Conservation (phyloP, 2,888 invertebrate species). For the Torymus auratus region DNA sequence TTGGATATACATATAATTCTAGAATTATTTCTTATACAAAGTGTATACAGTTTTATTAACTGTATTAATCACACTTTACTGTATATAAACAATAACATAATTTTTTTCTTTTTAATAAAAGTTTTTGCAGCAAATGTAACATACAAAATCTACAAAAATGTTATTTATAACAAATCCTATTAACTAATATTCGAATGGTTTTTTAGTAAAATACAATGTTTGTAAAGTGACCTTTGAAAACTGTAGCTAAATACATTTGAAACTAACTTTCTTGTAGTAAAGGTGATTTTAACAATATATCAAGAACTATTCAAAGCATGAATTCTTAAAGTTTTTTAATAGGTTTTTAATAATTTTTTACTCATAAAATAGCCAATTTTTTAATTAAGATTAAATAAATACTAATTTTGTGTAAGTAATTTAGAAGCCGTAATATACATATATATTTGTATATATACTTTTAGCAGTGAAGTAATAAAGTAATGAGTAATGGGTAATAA, state of each 20-base stretch:
- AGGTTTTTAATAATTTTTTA: no score
- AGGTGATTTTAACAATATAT: no score
- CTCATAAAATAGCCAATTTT: no score
- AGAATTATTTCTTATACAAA: conserved; percentile 13
- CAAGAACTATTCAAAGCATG: no score
- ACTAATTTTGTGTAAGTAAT: neutral
- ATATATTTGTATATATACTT: neutral
- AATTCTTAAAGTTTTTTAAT: neutral
- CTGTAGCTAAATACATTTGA: no score
- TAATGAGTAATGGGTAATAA: neutral
- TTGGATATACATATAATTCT: conserved; percentile 22
- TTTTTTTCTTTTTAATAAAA: conserved; percentile 4
- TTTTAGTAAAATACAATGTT: neutral
- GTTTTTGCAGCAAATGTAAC: conserved; percentile 21
- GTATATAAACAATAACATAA: neutral
- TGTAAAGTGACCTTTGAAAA: neutral
- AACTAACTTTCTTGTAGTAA: no score
- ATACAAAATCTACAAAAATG: conserved; percentile 49
- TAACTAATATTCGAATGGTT: neutral
- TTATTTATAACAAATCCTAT: conserved; percentile 32
- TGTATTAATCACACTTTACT: neutral
- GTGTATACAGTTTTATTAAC: neutral
- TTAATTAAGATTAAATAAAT: no score
- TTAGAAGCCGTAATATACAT: conserved; percentile 12
- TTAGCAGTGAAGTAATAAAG: neutral